phyloP scores from a whole-genome alignment of 1,140 invertebrate species.

The Whitmania pigra region DNA sequence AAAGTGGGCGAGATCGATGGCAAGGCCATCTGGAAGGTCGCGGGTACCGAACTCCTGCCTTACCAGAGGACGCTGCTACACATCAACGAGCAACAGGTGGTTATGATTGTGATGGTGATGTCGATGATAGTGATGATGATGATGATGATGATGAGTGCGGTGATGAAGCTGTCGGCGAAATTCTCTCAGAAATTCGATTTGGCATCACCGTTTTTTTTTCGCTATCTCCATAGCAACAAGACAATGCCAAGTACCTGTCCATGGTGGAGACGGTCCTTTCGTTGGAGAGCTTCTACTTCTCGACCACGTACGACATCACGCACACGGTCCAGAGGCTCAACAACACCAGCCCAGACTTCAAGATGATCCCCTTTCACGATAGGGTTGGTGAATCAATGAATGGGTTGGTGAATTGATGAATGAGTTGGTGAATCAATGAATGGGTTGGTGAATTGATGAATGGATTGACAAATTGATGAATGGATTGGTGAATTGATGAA shows the following conservation, averaged over 20 bases:
- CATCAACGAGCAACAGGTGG: conserved; percentile 63
- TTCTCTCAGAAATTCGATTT: too few relatives aligned
- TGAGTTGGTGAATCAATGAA: too few relatives aligned
- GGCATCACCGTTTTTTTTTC: too few relatives aligned
- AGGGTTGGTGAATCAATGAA: conserved; percentile 34
- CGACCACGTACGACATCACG: conserved; percentile 81
- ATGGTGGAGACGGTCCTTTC: conserved; percentile 66
- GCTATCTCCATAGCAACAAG: conserved; percentile 45
- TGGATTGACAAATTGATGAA: too few relatives aligned
- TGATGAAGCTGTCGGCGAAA: background rate
- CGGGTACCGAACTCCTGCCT: conserved; percentile 68
- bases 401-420: too few relatives aligned
- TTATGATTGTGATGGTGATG: background rate
- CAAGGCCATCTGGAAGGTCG: conserved; percentile 71
- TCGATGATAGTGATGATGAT: background rate
- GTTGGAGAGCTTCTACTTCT: conserved; percentile 77
- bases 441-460: too few relatives aligned
- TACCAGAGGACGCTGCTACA: conserved; percentile 71
- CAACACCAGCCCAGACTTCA: conserved; percentile 71
- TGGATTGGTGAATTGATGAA: too few relatives aligned
- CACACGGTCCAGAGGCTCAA: conserved; percentile 78
- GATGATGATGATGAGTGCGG: background rate
- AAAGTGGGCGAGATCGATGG: conserved; percentile 72
- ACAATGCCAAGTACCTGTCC: conserved; percentile 63
- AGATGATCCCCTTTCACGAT: conserved; percentile 50